phyloP scores from a whole-genome alignment of 37 sponge, comb jelly and placozoan genomes.

The Theonella swinhoei region DNA sequence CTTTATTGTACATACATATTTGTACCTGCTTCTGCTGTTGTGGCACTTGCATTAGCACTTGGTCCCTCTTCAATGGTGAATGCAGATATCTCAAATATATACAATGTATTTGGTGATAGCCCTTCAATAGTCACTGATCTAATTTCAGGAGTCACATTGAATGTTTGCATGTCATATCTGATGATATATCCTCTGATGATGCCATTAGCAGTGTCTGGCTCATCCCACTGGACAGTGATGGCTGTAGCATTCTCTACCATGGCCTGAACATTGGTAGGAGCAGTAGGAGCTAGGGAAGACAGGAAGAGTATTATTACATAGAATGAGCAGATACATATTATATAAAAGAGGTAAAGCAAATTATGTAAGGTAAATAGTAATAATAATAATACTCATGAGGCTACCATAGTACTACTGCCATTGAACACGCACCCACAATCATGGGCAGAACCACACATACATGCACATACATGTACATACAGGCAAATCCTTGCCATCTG shows the following conservation, averaged over 20 bases:
- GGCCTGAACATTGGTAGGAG: background rate
- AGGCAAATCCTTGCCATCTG: no score
- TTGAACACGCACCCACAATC: no score
- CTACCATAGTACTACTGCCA: no score
- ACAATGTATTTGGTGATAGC: background rate
- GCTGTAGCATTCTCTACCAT: conserved; percentile 1
- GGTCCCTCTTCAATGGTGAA: background rate
- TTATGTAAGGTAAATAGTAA: no score
- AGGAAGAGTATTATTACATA: no score
- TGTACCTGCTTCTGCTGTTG: background rate
- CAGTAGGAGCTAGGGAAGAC: background rate
- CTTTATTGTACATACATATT: no score
- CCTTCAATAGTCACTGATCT: background rate
- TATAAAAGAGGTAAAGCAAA: no score
- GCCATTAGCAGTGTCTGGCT: conserved; percentile 44
- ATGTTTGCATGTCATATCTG: background rate
- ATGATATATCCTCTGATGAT: conserved; percentile 25
- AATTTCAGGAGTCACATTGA: background rate
- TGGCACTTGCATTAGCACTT: background rate
- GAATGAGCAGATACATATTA: no score
- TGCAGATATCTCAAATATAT: background rate
- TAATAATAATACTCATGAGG: no score
- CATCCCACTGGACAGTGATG: conserved; percentile 37
- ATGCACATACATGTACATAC: no score
- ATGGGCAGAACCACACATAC: no score